Evolutionary conservation across 2,888 invertebrate genomes (phyloP).

Genomic region (Bembecia ichneumoniformis): DNA sequence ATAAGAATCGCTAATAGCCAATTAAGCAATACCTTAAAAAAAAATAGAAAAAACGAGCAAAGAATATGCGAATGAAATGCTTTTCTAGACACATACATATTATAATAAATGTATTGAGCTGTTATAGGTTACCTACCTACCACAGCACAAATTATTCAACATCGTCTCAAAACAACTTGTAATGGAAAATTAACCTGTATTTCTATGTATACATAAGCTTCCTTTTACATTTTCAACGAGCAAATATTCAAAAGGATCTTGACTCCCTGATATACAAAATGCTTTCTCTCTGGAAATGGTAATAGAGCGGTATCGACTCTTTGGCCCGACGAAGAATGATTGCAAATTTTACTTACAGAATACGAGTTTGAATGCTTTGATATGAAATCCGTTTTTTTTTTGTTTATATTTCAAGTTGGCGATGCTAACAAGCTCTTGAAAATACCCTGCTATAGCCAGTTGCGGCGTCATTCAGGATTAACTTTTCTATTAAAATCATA

Average conservation of each 20-base stretch:
- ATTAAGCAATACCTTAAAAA: no score
- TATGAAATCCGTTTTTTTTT: constrained; percentile 28
- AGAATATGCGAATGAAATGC: no score
- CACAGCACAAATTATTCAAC: constrained; percentile 4
- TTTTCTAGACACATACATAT: not conserved
- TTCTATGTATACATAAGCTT: not conserved
- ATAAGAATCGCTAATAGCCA: no score
- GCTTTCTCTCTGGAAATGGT: constrained; percentile 23
- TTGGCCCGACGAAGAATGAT: constrained; percentile 36
- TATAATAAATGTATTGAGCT: constrained; percentile 6
- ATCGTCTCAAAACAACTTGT: not conserved
- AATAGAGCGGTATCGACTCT: constrained; percentile 38
- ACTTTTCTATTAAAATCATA: constrained; percentile 41
- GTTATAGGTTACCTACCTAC: not conserved
- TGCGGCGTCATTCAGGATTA: constrained; percentile 31
- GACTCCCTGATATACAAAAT: constrained; percentile 14
- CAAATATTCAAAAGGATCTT: constrained; percentile 3
- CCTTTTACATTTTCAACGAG: not conserved
- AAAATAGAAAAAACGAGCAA: no score
- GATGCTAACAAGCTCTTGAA: constrained; percentile 43
- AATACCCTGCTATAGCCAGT: constrained; percentile 40
- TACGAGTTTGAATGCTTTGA: constrained; percentile 44
- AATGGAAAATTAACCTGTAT: not conserved
- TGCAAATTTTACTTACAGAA: constrained; percentile 50
- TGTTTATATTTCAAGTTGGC: constrained; percentile 39